phyloP scores from a whole-genome alignment of 2,888 invertebrate species.

The Meliscaeva auricollis region DNA sequence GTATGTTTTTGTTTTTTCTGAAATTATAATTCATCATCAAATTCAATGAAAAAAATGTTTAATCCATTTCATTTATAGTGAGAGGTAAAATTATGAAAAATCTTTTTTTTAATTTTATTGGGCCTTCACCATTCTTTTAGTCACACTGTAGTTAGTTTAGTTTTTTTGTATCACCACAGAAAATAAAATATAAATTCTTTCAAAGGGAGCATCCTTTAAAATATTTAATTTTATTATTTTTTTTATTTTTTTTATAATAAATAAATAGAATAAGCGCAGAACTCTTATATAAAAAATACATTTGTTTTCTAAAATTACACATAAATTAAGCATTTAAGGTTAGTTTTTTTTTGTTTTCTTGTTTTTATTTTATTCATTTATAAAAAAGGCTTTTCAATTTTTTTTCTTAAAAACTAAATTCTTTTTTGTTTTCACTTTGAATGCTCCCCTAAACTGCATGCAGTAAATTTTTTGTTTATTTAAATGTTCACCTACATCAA shows the following conservation, averaged over 20 bases:
- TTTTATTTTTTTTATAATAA: constrained; percentile 56
- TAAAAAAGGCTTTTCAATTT: constrained; percentile 64
- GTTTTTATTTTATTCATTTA: constrained; percentile 42
- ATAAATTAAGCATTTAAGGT: constrained; percentile 61
- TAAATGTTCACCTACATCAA: constrained; percentile 62
- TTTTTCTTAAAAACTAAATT: constrained; percentile 68
- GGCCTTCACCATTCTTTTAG: constrained; percentile 33
- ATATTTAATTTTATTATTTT: neutral
- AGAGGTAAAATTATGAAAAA: neutral
- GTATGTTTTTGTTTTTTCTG: neutral
- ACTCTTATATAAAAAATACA: constrained; percentile 71
- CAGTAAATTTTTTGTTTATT: constrained; percentile 28
- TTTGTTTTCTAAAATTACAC: constrained; percentile 51
- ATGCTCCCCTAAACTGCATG: constrained; percentile 66
- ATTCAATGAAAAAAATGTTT: too few relatives aligned
- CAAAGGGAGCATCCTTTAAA: constrained; percentile 60
- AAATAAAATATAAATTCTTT: constrained; percentile 52
- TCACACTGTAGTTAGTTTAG: constrained; percentile 33
- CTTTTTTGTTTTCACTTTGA: constrained; percentile 22
- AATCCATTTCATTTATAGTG: neutral
- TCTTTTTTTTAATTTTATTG: constrained; percentile 1
- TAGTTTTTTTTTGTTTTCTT: constrained; percentile 39
- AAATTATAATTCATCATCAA: constrained; percentile 14
- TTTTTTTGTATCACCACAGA: constrained; percentile 67
- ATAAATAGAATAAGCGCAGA: constrained; percentile 70